Evolutionary conservation across 1,140 invertebrate species (phyloP).

Genomic region (Hyles vespertilio): DNA sequence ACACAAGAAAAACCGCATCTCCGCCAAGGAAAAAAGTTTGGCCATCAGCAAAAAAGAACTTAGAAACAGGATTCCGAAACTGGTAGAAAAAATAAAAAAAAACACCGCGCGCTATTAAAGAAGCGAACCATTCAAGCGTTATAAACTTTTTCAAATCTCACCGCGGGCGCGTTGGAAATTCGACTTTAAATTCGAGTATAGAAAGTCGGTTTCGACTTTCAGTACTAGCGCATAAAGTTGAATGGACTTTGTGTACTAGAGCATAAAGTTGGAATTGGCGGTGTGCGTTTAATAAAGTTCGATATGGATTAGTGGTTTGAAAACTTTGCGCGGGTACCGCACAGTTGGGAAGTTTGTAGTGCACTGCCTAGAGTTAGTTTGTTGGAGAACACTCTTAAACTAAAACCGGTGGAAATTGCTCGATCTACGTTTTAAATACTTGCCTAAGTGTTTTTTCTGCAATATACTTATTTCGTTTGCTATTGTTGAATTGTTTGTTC

Average conservation of each 20-base stretch:
- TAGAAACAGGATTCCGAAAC: conserved; percentile 4
- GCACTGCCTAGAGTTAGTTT: conserved; percentile 36
- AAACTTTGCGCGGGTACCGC: conserved; percentile 20
- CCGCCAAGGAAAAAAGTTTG: too few relatives aligned
- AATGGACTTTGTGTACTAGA: background rate
- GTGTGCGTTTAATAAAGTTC: conserved; percentile 19
- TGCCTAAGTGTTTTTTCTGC: conserved; percentile 16
- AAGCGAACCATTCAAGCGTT: conserved; percentile 6
- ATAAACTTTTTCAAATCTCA: conserved; percentile 3
- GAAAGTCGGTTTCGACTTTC: background rate
- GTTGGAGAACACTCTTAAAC: conserved; percentile 32
- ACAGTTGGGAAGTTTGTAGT: conserved; percentile 33
- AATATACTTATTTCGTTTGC: conserved; percentile 1
- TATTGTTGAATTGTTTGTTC: too few relatives aligned
- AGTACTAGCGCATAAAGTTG: background rate
- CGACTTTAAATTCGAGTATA: background rate
- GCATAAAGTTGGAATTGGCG: conserved; percentile 3
- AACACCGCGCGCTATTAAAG: conserved; percentile 2
- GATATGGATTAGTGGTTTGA: conserved; percentile 37
- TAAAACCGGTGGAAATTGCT: conserved; percentile 39
- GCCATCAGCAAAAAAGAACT: conserved; percentile 1
- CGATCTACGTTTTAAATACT: conserved; percentile 23
- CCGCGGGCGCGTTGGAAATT: background rate
- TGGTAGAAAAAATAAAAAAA: conserved; percentile 6
- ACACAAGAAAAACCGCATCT: conserved; percentile 4